These are phyloP conservation scores for Enteromius trimaculatus DNA, from an alignment of 2,797 vertebrate species.

Conservation along the genomic window DNA sequence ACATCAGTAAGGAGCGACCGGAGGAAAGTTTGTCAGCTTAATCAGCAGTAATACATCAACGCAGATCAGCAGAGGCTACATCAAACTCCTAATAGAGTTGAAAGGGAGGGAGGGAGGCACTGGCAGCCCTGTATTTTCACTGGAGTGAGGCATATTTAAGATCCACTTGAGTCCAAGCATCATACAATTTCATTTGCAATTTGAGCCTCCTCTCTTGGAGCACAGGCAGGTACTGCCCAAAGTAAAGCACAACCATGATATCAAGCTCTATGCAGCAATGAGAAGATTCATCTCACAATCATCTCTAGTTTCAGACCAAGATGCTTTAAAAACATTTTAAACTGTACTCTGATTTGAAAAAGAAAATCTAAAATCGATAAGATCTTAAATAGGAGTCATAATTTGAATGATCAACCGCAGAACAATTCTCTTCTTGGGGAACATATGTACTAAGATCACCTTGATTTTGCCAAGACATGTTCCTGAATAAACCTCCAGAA, in stretches of 20 bases:
- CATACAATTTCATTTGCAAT: constrained; percentile 47
- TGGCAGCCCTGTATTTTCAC: constrained; percentile 33
- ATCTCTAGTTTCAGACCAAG: neutral
- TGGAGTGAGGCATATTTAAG: constrained; percentile 57
- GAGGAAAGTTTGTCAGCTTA: constrained; percentile 53
- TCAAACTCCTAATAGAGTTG: constrained; percentile 28
- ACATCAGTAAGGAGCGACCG: constrained; percentile 37
- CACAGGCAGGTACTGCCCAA: neutral
- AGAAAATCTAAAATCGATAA: neutral
- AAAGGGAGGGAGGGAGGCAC: neutral
- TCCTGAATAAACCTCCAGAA: neutral
- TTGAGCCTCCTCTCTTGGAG: constrained; percentile 26
- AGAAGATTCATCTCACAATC: neutral
- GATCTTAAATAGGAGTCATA: neutral
- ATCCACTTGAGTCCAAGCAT: constrained; percentile 47
- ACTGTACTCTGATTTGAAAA: neutral
- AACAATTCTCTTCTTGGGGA: neutral
- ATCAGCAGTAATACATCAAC: constrained; percentile 56
- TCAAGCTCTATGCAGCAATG: constrained; percentile 4
- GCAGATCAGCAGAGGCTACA: constrained; percentile 44
- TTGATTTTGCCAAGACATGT: constrained; percentile 21
- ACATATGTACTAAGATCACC: neutral
- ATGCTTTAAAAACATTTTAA: neutral
- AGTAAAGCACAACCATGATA: too few species aligned
- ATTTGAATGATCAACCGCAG: neutral